Conservation (phyloP, 1,140 invertebrate genomes). For the Aphelinus atriplicis region DNA sequence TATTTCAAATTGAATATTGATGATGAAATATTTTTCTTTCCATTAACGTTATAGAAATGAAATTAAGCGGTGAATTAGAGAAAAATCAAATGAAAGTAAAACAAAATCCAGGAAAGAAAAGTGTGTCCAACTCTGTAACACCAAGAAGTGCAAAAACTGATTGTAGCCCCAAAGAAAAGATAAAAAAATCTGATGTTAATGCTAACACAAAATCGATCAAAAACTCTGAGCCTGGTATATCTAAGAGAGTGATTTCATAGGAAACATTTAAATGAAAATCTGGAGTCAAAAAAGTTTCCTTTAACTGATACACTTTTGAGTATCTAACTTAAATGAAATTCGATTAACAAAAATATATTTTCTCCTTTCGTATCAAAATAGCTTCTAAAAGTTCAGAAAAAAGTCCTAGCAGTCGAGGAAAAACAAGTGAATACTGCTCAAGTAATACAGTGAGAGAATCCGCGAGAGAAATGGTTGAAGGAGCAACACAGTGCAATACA, state of each 20-base stretch:
- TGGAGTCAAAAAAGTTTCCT: not conserved
- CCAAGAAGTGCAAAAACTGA: conserved; percentile 29
- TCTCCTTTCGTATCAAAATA: not conserved
- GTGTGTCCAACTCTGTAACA: not conserved
- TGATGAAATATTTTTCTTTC: conserved; percentile 12
- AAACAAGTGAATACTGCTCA: conserved; percentile 3
- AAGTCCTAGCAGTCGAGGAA: not conserved
- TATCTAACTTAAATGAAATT: not conserved
- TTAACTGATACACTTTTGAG: not conserved
- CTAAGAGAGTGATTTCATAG: not conserved
- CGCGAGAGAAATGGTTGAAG: not conserved
- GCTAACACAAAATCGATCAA: conserved; percentile 5
- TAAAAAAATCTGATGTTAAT: conserved; percentile 27
- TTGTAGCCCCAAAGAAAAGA: conserved; percentile 35
- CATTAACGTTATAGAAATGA: conserved; percentile 60
- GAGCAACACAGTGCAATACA: conserved; percentile 3
- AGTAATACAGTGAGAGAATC: not conserved
- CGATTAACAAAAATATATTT: not conserved
- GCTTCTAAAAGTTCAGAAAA: conserved; percentile 27
- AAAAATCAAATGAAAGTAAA: conserved; percentile 6
- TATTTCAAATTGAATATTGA: conserved; percentile 28
- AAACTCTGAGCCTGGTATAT: not conserved
- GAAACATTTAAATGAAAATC: not conserved
- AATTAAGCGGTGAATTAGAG: conserved; percentile 59
- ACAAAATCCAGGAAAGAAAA: conserved; percentile 42